phyloP scores from a whole-genome alignment of 2,888 invertebrate genomes.

The Drosophila yooni region DNA sequence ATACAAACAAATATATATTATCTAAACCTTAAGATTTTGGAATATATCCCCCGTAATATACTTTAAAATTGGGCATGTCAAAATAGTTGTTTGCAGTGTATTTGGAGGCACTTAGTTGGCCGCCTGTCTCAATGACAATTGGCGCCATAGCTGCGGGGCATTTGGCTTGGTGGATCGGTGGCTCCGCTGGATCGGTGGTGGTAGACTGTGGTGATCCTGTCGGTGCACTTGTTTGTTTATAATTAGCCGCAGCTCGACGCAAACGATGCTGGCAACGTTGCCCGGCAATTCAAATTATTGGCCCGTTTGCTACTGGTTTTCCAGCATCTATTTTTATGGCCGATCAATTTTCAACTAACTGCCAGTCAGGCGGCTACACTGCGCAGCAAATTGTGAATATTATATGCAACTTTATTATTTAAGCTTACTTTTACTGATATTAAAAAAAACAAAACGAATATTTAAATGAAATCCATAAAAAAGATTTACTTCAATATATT shows the following conservation, averaged over 20 bases:
- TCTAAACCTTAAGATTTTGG: not conserved
- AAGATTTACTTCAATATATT: not conserved
- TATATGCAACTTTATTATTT: not conserved
- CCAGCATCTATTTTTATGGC: constrained; percentile 69
- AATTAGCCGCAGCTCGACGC: constrained; percentile 63
- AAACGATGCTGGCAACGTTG: constrained; percentile 44
- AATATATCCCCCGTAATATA: not conserved
- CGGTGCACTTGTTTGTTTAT: constrained; percentile 73
- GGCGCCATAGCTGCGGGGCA: constrained; percentile 75
- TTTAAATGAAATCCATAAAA: not conserved
- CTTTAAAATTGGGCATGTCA: not conserved
- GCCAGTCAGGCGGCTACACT: constrained; percentile 17
- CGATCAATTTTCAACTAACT: constrained; percentile 72
- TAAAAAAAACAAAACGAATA: not conserved
- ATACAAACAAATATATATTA: no score
- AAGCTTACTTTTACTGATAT: not conserved
- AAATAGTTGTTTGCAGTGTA: constrained; percentile 34
- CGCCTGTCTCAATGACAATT: constrained; percentile 72
- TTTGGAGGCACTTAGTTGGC: constrained; percentile 15
- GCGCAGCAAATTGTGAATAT: not conserved
- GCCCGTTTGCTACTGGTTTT: constrained; percentile 68
- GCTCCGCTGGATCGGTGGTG: constrained; percentile 4
- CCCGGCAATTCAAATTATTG: constrained; percentile 73
- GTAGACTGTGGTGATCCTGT: constrained; percentile 43
- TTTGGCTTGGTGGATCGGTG: constrained; percentile 33